A percentile compares a stretch with the other conserved stretches of the same genome.
These are phyloP conservation scores for Mya arenaria DNA, from an alignment of 1,140 invertebrate genomes.

Conservation along the genomic window DNA sequence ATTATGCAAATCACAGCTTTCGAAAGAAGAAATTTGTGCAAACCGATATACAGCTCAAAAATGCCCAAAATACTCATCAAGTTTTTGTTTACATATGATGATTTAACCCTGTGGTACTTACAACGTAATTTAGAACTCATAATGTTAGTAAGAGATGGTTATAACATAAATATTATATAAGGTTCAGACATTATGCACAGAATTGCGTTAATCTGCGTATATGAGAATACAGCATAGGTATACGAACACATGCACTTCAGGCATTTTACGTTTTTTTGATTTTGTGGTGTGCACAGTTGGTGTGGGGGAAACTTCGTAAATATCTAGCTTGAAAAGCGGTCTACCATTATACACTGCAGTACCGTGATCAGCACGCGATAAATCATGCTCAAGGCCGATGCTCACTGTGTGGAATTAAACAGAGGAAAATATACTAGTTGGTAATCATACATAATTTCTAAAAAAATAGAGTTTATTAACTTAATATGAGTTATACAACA, in stretches of 20 bases:
- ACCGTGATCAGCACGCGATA: background rate
- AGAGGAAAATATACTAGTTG: background rate
- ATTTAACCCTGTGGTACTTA: no score
- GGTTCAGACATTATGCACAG: no score
- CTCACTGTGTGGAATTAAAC: background rate
- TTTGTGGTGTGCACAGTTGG: background rate
- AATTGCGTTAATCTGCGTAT: no score
- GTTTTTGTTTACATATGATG: no score
- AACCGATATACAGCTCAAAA: no score
- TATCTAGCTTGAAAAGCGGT: conserved; percentile 37
- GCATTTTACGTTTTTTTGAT: conserved; percentile 24
- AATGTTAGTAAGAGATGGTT: no score
- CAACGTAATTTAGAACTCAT: no score
- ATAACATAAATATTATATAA: no score
- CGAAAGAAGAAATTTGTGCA: no score
- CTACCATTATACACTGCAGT: conserved; percentile 3
- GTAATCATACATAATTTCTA: background rate
- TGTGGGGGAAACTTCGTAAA: background rate
- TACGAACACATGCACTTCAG: background rate
- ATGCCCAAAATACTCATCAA: no score
- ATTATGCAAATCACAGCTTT: no score
- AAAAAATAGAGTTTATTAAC: background rate
- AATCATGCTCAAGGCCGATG: background rate
- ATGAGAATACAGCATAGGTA: no score
- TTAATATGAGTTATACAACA: background rate